Evolutionary conservation across 2,888 invertebrate species (phyloP).

Genomic region (Aplocera efformata): DNA sequence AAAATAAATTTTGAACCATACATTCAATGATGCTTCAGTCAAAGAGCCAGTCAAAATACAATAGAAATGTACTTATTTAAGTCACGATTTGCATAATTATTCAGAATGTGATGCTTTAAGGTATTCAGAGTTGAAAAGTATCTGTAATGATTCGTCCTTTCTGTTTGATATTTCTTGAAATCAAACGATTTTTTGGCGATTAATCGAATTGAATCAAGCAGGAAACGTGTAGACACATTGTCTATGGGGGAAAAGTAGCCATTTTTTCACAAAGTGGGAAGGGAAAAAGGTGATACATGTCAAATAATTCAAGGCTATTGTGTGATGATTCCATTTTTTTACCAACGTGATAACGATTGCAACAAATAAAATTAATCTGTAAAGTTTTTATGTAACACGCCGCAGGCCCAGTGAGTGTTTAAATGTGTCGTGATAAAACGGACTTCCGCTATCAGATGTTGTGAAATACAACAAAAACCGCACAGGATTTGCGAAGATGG

Average conservation of each 20-base stretch:
- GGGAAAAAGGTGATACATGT: constrained; percentile 75
- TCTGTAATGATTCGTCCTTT: no score
- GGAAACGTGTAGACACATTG: constrained; percentile 29
- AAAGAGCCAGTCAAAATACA: no score
- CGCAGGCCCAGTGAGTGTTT: constrained; percentile 29
- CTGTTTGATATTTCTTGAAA: constrained; percentile 10
- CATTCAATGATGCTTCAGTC: no score
- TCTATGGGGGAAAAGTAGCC: constrained; percentile 50
- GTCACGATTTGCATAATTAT: no score
- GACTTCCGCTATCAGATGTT: constrained; percentile 28
- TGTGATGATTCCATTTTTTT: constrained; percentile 76
- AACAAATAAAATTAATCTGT: constrained; percentile 52
- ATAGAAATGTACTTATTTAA: no score
- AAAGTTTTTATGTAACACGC: constrained; percentile 30
- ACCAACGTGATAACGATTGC: constrained; percentile 72
- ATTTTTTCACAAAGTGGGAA: constrained; percentile 59
- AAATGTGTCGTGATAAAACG: constrained; percentile 41
- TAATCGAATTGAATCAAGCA: constrained; percentile 11
- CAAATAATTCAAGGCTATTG: constrained; percentile 77
- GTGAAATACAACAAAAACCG: constrained; percentile 45
- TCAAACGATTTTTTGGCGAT: constrained; percentile 31
- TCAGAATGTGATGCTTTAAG: no score
- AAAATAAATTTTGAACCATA: no score
- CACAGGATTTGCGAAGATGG: constrained; percentile 52
- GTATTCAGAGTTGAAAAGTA: no score